Conservation (phyloP, 2,113 vertebrate species). For the Aspiorhynchus laticeps region DNA sequence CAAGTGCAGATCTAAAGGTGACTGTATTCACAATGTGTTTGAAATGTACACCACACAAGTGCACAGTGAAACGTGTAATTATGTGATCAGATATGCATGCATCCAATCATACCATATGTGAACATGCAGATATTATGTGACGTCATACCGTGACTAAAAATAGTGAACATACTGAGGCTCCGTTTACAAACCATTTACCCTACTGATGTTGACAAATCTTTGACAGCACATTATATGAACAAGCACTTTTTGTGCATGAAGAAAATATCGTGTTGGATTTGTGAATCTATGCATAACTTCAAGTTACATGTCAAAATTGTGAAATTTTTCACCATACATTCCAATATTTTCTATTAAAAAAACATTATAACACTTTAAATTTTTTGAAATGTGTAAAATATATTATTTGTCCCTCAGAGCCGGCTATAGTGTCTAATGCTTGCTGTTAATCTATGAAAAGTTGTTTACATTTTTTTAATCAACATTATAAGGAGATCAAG, state of each 20-base stretch:
- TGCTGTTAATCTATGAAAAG: not conserved
- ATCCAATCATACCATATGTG: slow-evolving; percentile 18
- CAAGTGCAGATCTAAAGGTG: slow-evolving; percentile 7
- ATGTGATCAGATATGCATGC: slow-evolving; percentile 13
- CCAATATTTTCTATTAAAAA: not conserved
- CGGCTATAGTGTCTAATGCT: slow-evolving; percentile 6
- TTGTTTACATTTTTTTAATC: not conserved
- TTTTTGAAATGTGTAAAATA: not conserved
- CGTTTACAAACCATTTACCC: not conserved
- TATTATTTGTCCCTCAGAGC: slow-evolving; percentile 28
- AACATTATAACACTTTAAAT: slow-evolving; percentile 15
- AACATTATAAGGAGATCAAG: slow-evolving; percentile 23
- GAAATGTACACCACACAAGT: slow-evolving; percentile 17
- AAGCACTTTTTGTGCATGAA: slow-evolving; percentile 23
- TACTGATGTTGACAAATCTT: slow-evolving; percentile 2
- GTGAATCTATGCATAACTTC: slow-evolving; percentile 28
- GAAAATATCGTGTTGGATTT: not conserved
- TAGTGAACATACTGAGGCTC: not conserved
- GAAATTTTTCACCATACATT: not conserved
- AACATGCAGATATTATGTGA: slow-evolving; percentile 10
- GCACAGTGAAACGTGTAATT: slow-evolving; percentile 42
- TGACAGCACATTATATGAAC: not conserved
- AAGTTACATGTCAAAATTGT: slow-evolving; percentile 37
- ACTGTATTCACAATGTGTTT: not conserved
- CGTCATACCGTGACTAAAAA: not conserved